phyloP scores from a whole-genome alignment of 2,797 vertebrate genomes.

The Malacoraja senta region DNA sequence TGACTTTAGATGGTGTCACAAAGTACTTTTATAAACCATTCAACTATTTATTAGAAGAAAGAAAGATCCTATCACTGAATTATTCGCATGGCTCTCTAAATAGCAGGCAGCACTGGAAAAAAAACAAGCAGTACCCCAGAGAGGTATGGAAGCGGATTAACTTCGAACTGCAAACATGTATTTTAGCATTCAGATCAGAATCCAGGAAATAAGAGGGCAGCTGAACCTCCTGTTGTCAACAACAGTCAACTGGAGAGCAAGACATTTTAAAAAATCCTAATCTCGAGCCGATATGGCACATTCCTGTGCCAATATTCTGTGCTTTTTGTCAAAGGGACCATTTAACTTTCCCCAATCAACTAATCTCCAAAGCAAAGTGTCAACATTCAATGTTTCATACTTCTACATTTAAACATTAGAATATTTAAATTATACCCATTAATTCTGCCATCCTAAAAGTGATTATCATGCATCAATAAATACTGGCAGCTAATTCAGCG shows the following conservation, averaged over 20 bases:
- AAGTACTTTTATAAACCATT: neutral
- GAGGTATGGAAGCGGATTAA: neutral
- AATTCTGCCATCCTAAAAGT: neutral
- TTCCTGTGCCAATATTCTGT: neutral
- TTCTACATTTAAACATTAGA: neutral
- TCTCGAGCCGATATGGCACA: neutral
- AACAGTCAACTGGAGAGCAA: neutral
- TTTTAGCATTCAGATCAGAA: neutral
- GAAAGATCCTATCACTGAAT: neutral
- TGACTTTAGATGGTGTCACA: neutral
- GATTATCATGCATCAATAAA: neutral
- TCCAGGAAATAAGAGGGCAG: neutral
- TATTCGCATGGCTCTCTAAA: neutral
- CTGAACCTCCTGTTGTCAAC: neutral
- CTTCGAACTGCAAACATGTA: neutral
- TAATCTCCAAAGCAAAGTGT: neutral
- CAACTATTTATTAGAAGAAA: neutral
- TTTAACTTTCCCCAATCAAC: neutral
- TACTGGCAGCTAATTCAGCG: neutral
- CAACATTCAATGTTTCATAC: neutral
- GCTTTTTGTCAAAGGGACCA: neutral
- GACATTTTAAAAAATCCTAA: neutral
- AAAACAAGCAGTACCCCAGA: neutral
- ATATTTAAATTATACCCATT: neutral
- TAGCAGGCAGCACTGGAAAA: neutral